Base-by-base conservation (phyloP, 2,113 vertebrate species). In the Argyrosomus japonicus region DNA sequence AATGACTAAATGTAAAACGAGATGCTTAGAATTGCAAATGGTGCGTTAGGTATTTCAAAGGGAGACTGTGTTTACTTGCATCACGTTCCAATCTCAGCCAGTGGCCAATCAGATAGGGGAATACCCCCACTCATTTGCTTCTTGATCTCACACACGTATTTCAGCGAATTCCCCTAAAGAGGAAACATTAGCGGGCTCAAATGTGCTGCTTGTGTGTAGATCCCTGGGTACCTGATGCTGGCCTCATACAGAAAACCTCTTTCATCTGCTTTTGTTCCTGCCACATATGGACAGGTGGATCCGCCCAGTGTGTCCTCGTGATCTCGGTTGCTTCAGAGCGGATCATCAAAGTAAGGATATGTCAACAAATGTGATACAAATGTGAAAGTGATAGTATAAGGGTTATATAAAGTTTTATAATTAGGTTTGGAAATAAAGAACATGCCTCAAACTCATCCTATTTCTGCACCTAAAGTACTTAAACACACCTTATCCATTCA, bases 1-100 rank as follows among this genome's bases (percentile, higher is more conserved):
- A 64, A 19, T 18, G 87, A 68, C 61, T 48, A 54, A 87, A 90
- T 50, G 27, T 68, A 82, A 75, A 88, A 70, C 27, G 19, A 79
- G 82, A 92, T 94, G 87, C 91, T 95, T 93, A 84, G 91, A 92
- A 92, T 92, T 90, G 85, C 91, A 93, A 94, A 95, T 93, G 85
- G 64, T 79, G 83, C 80, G 53, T 92, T 85, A 51, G 78, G 45
- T 85, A 88, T 93, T 94, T 94, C 90, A 92, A 94, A 94, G 87
- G 75, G 56, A 77, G 25, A 45, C 56, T 68, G 64, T 86, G 81
- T 91, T 92, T 91, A 82, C 83, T 90, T 83, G 82, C 87, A 94
- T 94, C 89, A 84, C 32, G 81, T 90, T 94, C 90, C 94, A 93
- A 88, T 67, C 18, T 14, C 19, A 86, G 84, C 57, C 83, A 78